Evolutionary conservation across 1,140 invertebrate species (phyloP).

Genomic region (Zaprionus lachaisei): DNA sequence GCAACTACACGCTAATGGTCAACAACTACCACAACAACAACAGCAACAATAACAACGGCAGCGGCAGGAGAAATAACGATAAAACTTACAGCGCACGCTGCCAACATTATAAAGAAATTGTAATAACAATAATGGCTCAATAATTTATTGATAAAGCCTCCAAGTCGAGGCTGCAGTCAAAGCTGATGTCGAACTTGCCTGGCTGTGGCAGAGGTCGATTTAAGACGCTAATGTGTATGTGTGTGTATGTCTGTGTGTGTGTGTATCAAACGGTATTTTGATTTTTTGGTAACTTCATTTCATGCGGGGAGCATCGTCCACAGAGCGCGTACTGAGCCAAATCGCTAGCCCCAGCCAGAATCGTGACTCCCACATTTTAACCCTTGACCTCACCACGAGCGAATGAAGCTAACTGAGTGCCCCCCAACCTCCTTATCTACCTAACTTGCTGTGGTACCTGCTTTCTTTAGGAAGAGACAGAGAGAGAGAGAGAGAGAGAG

Average conservation of each 20-base stretch:
- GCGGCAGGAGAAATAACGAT: conserved; percentile 13
- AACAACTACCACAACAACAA: conserved; percentile 56
- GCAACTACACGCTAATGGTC: conserved; percentile 78
- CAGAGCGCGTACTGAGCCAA: conserved; percentile 63
- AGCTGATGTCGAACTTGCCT: conserved; percentile 42
- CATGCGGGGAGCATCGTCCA: conserved; percentile 49
- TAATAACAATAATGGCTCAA: conserved; percentile 83
- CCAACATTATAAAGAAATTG: conserved; percentile 82
- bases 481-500: conserved; percentile 31
- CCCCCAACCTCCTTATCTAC: conserved; percentile 21
- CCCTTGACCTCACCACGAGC: conserved; percentile 81
- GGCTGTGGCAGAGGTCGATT: conserved; percentile 60
- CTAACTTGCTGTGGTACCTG: conserved; percentile 49
- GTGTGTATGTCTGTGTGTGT: conserved; percentile 47
- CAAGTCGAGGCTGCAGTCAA: conserved; percentile 21
- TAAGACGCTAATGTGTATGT: conserved; percentile 38
- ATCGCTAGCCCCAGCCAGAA: conserved; percentile 64
- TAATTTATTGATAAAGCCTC: conserved; percentile 81
- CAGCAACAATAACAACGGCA: conserved; percentile 22
- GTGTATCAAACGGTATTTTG: conserved; percentile 75
- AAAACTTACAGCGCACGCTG: conserved; percentile 73
- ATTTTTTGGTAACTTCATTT: conserved; percentile 81
- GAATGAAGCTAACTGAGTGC: conserved; percentile 70
- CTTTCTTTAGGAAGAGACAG: conserved; percentile 54
- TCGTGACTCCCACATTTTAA: conserved; percentile 84